phyloP scores from a whole-genome alignment of 2,113 vertebrate species.

The Mionectes macconnelli region DNA sequence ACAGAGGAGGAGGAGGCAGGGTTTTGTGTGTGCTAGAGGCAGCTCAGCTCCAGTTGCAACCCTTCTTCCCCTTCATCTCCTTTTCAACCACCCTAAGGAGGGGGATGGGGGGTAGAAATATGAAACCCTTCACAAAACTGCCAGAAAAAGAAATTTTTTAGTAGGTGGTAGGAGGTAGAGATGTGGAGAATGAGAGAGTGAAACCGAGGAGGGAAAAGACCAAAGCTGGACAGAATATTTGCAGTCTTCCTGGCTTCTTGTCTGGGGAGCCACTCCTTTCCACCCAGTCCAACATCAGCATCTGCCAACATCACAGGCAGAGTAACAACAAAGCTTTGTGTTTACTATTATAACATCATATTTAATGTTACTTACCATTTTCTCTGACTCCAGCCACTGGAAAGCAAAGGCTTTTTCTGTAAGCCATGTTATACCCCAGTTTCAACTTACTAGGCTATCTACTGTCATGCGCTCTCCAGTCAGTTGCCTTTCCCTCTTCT shows the following conservation, averaged over 20 bases:
- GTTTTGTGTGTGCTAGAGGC: neutral
- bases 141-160: neutral
- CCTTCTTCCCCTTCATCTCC: neutral
- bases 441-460: neutral
- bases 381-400: neutral
- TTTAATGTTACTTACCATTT: neutral
- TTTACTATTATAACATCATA: neutral
- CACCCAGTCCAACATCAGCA: accelerated
- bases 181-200: neutral
- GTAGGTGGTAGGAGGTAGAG: neutral
- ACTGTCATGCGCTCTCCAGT: neutral
- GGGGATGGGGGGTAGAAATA: neutral
- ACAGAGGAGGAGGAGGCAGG: neutral
- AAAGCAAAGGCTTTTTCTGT: neutral
- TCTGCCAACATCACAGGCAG: neutral
- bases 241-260: neutral
- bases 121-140: neutral
- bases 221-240: neutral
- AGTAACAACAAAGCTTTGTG: neutral
- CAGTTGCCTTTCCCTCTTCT: neutral
- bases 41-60: neutral
- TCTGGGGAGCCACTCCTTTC: neutral
- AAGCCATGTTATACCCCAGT: neutral
- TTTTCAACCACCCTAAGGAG: neutral
- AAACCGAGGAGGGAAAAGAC: neutral